phyloP scores from a whole-genome alignment of 53 echinoderm and acorn worm species.

The Arbacia lixula region DNA sequence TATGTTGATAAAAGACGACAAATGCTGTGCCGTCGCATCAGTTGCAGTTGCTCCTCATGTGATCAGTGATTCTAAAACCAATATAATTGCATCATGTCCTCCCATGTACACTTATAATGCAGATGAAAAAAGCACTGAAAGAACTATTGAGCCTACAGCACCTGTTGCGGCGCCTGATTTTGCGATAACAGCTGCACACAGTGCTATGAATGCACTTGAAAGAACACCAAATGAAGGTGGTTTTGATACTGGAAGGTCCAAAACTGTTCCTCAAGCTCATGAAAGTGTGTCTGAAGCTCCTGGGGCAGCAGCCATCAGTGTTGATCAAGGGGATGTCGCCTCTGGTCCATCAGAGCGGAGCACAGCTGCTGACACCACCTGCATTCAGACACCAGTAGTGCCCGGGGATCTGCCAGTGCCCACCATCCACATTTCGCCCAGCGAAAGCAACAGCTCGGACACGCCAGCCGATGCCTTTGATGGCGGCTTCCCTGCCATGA shows the following conservation, averaged over 20 bases:
- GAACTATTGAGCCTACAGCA: constrained; percentile 15
- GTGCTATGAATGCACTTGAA: not conserved
- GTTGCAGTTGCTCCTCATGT: not conserved
- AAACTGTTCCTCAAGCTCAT: too few relatives aligned
- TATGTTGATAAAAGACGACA: not conserved
- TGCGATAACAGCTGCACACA: not conserved
- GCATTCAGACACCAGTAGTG: not conserved
- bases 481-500: constrained; percentile 1
- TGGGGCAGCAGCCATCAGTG: not conserved
- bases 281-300: not conserved
- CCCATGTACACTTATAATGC: constrained; percentile 26
- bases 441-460: constrained; percentile 16
- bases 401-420: constrained; percentile 4
- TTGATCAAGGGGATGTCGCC: not conserved
- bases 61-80: not conserved
- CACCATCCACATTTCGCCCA: constrained; percentile 16
- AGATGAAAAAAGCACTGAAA: constrained; percentile 42
- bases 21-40: not conserved
- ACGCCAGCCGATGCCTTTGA: constrained; percentile 9
- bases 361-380: not conserved
- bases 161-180: not conserved
- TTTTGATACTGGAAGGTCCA: not conserved
- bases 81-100: not conserved
- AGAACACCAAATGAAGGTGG: not conserved
- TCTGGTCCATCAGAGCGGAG: not conserved